Percentiles rank a stretch among this genome's conserved stretches.
Evolutionary conservation across 2,797 vertebrate species (phyloP).

Genomic region (Scyliorhinus canicula): DNA sequence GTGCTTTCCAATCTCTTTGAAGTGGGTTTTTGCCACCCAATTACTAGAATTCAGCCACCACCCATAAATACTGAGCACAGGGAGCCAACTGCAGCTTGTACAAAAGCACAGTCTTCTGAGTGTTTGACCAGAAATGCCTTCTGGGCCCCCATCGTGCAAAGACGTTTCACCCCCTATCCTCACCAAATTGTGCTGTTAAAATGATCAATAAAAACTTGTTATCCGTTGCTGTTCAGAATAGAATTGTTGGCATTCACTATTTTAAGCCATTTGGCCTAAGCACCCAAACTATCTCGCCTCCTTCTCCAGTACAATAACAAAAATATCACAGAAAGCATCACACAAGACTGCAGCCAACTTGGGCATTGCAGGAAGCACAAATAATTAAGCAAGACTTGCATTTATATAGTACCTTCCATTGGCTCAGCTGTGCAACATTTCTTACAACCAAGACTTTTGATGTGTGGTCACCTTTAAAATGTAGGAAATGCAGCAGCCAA

Average conservation of each 20-base stretch:
- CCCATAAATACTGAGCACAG: neutral
- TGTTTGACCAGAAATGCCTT: neutral
- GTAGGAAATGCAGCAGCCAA: neutral
- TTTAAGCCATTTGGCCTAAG: neutral
- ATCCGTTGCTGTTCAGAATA: neutral
- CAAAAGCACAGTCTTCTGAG: neutral
- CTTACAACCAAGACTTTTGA: neutral
- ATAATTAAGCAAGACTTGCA: neutral
- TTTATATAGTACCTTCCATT: neutral
- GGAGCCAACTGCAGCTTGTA: neutral
- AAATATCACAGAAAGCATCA: neutral
- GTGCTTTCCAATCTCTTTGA: neutral
- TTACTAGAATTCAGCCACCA: neutral
- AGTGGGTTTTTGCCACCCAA: slow-evolving; percentile 27
- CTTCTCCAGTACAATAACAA: neutral
- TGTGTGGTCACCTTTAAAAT: neutral
- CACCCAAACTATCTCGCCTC: neutral
- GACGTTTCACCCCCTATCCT: no score
- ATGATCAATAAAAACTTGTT: neutral
- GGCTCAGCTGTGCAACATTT: neutral
- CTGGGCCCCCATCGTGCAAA: neutral
- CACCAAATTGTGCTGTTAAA: neutral
- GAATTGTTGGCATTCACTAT: neutral
- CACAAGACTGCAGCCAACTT: neutral
- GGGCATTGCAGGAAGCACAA: neutral